phyloP scores from a whole-genome alignment of 2,797 vertebrate species.

The Microhierax caerulescens region DNA sequence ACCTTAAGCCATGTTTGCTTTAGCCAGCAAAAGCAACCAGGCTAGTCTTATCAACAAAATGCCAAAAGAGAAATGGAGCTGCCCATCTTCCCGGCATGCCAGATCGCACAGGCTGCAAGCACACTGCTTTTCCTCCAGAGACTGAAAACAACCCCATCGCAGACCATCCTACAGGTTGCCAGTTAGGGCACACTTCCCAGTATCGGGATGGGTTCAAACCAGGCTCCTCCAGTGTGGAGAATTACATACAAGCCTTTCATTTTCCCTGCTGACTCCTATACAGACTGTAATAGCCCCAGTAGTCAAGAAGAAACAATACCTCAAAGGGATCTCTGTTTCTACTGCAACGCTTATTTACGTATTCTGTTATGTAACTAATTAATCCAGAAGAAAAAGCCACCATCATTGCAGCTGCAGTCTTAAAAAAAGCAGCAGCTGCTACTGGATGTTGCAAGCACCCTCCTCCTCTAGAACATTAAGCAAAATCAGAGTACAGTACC shows the following conservation, averaged over 20 bases:
- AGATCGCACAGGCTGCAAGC: neutral
- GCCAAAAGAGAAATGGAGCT: neutral
- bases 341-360: neutral
- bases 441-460: neutral
- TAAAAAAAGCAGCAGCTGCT: neutral
- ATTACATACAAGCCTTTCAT: neutral
- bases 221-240: neutral
- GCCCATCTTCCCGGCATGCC: neutral
- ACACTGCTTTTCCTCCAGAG: neutral
- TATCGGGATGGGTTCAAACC: neutral
- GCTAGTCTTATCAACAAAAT: neutral
- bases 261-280: neutral
- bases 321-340: slow-evolving; percentile 36
- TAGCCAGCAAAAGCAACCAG: neutral
- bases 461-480: neutral
- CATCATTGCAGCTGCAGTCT: neutral
- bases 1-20: neutral
- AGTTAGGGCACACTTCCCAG: neutral
- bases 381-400: neutral
- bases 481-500: neutral
- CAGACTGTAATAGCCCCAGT: neutral
- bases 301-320: slow-evolving; percentile 34
- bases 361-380: slow-evolving; percentile 10
- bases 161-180: neutral
- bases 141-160: rapidly evolving